Evolutionary conservation across 2,888 invertebrate genomes (phyloP).

Genomic region (Lamproptera curius): DNA sequence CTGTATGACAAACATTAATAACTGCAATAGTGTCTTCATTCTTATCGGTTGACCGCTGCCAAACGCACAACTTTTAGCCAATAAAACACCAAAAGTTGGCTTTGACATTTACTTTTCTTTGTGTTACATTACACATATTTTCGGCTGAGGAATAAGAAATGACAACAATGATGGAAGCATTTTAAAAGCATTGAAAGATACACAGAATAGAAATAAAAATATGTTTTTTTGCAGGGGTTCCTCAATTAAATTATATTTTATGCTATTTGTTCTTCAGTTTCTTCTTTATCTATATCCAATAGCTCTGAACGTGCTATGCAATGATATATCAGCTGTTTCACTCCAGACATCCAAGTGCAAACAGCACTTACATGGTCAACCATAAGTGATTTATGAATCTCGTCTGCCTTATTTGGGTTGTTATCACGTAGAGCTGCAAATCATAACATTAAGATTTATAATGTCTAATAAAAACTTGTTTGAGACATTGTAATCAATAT

Average conservation of each 20-base stretch:
- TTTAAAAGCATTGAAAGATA: too few relatives aligned
- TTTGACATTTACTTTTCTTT: too few relatives aligned
- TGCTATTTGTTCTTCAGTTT: constrained; percentile 20
- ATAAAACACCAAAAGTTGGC: too few relatives aligned
- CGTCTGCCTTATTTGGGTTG: constrained; percentile 71
- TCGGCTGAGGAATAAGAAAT: too few relatives aligned
- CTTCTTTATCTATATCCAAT: constrained; percentile 60
- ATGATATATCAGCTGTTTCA: constrained; percentile 78
- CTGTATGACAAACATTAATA: too few relatives aligned
- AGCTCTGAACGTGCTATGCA: constrained; percentile 62
- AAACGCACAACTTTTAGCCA: too few relatives aligned
- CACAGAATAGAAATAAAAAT: constrained; percentile 1
- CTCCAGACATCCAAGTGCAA: constrained; percentile 80
- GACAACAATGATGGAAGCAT: too few relatives aligned
- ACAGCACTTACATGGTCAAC: constrained; percentile 77
- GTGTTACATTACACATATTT: too few relatives aligned
- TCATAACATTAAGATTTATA: constrained; percentile 2
- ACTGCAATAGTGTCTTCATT: too few relatives aligned
- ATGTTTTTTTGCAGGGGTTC: too few relatives aligned
- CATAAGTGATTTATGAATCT: constrained; percentile 78
- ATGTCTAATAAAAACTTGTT: background rate
- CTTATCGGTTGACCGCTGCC: too few relatives aligned
- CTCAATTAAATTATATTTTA: background rate
- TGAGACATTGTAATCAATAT: too few relatives aligned
- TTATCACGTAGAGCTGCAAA: constrained; percentile 72